Base-by-base conservation (phyloP, 2,113 vertebrate genomes). In the Elephas maximus region DNA sequence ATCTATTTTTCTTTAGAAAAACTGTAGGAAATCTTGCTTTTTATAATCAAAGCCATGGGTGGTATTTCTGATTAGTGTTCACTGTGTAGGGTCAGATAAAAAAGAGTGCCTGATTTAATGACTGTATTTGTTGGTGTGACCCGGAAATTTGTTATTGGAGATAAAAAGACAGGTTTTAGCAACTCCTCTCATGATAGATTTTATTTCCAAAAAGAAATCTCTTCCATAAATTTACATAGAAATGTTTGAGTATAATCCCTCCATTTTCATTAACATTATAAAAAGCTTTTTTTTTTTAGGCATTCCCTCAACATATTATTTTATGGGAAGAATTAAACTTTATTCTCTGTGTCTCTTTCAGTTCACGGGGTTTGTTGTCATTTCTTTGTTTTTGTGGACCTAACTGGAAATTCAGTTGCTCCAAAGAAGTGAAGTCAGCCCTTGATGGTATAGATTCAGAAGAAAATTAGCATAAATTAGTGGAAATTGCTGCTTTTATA, bases 271-370 rank as follows among this genome's bases (percentile, higher is more conserved):
- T 91, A 93, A 92, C 63, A 91, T 84, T 37, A 24, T 65, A 96
- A 76, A 95, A 83, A 65, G 37, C 30, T 53, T 24, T 74, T 62
- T 76, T 73, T 79, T 37, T 88, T 44, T 53, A 57, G 41, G 51
- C 20, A 90, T 24, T 90, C 1, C 23, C 4, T 23, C 30, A 83
- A 78, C 6, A 77, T 73, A 89, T 21, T 95, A 26, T 78, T 96
- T 91, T 95, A 76, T 48, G 33, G 41, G 91, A 95, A 96, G 73
- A 76, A 80, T 91, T 89, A 90, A 71, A 79, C 79, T 96, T 82
- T 92, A 9, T 3, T 94, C 28, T 89, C 60, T 69, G 23, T 53
- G 4, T 80, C 41, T 89, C 33, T 85, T 81, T 88, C 37, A 76
- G 44, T 84, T n/a, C 8, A 74, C n/a, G 33, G 21, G 37, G n/a